phyloP scores from a whole-genome alignment of 2,888 invertebrate genomes.

The Erpobdella octoculata region DNA sequence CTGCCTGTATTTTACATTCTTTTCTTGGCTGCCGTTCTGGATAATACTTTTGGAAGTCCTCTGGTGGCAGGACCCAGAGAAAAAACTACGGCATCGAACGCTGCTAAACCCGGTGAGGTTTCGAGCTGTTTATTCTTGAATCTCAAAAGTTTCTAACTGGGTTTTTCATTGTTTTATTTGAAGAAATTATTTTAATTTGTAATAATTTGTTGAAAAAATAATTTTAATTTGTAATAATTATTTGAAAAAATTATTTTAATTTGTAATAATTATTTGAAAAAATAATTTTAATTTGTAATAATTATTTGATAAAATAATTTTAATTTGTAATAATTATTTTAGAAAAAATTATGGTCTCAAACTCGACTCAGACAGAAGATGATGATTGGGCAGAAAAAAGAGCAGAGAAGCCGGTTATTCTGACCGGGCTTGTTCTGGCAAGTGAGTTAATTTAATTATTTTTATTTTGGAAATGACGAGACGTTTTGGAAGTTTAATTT shows the following conservation, averaged over 20 bases:
- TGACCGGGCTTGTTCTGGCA: constrained; percentile 11
- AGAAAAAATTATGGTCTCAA: not conserved
- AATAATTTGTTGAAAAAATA: not conserved
- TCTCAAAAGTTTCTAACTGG: too few species aligned
- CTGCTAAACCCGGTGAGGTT: too few species aligned
- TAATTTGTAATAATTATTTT: not conserved
- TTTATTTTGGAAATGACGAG: not conserved
- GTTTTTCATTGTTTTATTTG: not conserved
- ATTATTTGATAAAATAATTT: not conserved
- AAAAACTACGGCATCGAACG: too few species aligned
- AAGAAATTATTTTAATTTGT: not conserved
- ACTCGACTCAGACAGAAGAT: constrained; percentile 12
- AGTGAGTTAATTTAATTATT: not conserved
- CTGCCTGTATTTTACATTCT: too few species aligned
- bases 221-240: not conserved
- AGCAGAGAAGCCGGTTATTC: not conserved
- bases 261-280: not conserved
- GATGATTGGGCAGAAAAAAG: not conserved
- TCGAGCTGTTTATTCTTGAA: too few species aligned
- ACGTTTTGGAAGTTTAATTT: not conserved
- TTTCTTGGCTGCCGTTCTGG: too few species aligned
- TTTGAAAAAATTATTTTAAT: not conserved
- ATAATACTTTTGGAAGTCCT: too few species aligned
- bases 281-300: not conserved
- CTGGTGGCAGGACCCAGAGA: too few species aligned